phyloP scores from a whole-genome alignment of 2,797 vertebrate species.

The Halcyon leucocephala region DNA sequence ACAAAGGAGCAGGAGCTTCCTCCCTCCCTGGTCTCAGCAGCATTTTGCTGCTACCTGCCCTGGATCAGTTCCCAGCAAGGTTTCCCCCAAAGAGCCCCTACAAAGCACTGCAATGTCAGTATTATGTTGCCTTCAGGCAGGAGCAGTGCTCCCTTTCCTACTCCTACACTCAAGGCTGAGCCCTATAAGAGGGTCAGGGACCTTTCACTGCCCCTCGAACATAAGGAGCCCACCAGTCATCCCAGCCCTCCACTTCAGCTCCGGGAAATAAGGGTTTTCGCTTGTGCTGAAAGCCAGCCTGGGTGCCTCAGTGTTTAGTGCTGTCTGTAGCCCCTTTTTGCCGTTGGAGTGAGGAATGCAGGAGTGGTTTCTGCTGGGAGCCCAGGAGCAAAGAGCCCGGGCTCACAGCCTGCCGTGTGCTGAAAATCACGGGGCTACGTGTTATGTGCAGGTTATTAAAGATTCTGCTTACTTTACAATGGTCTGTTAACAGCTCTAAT shows the following conservation, averaged over 20 bases:
- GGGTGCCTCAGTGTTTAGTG: not conserved
- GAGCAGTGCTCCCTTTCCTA: not conserved
- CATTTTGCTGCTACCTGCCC: not conserved
- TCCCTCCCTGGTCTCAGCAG: not conserved
- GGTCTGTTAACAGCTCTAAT: constrained; percentile 84
- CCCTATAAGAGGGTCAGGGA: not conserved
- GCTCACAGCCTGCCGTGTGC: not conserved
- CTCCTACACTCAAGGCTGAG: accelerated
- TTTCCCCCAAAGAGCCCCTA: not conserved
- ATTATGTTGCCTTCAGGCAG: not conserved
- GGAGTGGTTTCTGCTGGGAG: not conserved
- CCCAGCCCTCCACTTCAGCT: not conserved
- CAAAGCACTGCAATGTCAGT: not conserved
- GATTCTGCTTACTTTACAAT: constrained; percentile 84
- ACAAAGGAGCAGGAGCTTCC: not conserved
- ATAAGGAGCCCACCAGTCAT: accelerated
- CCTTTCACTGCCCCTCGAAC: accelerated
- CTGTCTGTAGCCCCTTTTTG: not conserved
- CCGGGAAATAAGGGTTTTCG: not conserved
- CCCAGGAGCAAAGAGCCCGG: not conserved
- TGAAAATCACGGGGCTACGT: constrained; percentile 34
- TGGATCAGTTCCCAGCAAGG: not conserved
- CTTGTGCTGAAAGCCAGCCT: not conserved
- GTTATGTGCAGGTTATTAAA: constrained; percentile 77
- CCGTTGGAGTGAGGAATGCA: not conserved